These are phyloP conservation scores for Dendrophyllia cribrosa DNA, from an alignment of 64 coral and sea anemone genomes.

Conservation along the genomic window DNA sequence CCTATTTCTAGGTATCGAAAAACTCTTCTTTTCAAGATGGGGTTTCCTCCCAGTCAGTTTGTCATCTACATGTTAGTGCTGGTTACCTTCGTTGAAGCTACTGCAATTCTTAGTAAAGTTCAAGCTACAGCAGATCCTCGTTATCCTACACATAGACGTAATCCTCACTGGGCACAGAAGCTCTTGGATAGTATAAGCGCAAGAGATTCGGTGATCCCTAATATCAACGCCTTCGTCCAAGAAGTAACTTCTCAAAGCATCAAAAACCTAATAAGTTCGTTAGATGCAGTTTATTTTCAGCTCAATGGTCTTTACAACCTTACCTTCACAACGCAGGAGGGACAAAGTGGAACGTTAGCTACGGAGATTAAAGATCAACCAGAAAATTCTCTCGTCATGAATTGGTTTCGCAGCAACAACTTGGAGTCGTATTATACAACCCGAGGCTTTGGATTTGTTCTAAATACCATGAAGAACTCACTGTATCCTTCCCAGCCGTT, in stretches of 20 bases:
- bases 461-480: not conserved
- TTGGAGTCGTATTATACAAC: not conserved
- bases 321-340: not conserved
- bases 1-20: too few relatives aligned
- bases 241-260: not conserved
- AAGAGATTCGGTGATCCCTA: slow-evolving; percentile 3
- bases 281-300: not conserved
- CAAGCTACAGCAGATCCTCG: not conserved
- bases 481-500: not conserved
- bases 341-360: not conserved
- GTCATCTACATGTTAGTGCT: not conserved
- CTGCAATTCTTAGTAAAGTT: not conserved
- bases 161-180: slow-evolving; percentile 7
- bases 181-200: not conserved
- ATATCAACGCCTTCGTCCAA: not conserved
- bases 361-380: not conserved
- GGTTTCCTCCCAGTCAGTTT: too few relatives aligned
- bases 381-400: not conserved
- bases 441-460: slow-evolving; percentile 30
- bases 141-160: not conserved
- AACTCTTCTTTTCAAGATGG: too few relatives aligned
- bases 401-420: not conserved
- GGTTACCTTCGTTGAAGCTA: not conserved
- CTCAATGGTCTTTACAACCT: not conserved
- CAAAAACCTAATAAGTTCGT: not conserved